Base-by-base conservation (phyloP, 2,888 invertebrate genomes). In the Aleiodes alternator region DNA sequence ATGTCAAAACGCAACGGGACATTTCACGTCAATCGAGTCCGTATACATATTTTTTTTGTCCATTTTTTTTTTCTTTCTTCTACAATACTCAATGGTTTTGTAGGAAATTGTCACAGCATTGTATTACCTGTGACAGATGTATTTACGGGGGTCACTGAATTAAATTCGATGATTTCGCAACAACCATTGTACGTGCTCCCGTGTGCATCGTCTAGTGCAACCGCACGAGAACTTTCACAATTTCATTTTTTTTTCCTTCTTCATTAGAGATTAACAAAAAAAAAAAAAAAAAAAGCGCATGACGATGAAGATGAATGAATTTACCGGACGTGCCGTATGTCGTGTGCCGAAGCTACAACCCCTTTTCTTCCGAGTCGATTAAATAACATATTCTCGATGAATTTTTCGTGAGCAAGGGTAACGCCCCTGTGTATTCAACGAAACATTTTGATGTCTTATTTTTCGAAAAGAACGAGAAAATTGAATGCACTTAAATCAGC, bases 131-230 rank as follows among this genome's bases (percentile, higher is more conserved):
- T 64, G 72, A 16, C 78, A 78, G 79, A 80, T 80, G 73, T 56
- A 80, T 77, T 34, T 75, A 69, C 38, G 48, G 75, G 66, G 38
- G 66, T 38, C 75, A 64, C 57, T 55, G 73, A 75, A 81, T 81
- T 79, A 79, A 76, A 78, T 73, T 72, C 55, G 50, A 78, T 81
- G 80, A 81, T 80, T 79, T 69, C 76, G 75, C 78, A 69, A 76
- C 66, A 73, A 64, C 23, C 31, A 70, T 74, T 69, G 55, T 74
- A 12, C 69, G 53, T 51, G 53, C 4, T 16, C 64, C 8, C 43
- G 51, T 50, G 61, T 12, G 51, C 51, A 55, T 59, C 59, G 57
- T 12, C 57, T 38, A 14, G 7, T 59, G 34, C n/a, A 31, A 57
- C 57, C 29, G 38, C 59, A 31, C n/a, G 7, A 12, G 5, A 53